Evolutionary conservation across 53 echinoderm and acorn worm species (phyloP).

Genomic region (Crossaster papposus): DNA sequence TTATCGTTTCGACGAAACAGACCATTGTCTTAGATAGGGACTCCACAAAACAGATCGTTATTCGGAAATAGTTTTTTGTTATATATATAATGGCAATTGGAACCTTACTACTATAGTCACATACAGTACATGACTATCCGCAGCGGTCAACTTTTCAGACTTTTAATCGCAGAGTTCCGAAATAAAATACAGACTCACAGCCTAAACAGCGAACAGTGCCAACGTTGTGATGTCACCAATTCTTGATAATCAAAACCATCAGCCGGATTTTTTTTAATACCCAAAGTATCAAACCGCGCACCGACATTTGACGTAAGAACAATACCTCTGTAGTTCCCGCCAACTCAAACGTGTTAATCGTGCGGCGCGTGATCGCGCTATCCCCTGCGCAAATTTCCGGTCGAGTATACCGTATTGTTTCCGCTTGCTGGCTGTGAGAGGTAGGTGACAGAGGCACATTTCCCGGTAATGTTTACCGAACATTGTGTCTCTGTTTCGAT

Average conservation of each 20-base stretch:
- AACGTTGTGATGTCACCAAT: constrained; percentile 32
- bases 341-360: constrained; percentile 18
- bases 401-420: neutral
- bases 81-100: too few relatives aligned
- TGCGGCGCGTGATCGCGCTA: neutral
- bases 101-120: too few relatives aligned
- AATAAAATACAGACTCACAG: neutral
- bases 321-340: constrained; percentile 3
- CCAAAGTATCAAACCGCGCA: neutral
- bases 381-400: neutral
- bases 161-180: neutral
- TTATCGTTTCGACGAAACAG: neutral
- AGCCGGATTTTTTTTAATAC: neutral
- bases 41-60: neutral
- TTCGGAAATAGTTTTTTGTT: too few relatives aligned
- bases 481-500: neutral
- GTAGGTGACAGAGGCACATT: too few relatives aligned
- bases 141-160: neutral
- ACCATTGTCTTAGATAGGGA: neutral
- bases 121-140: too few relatives aligned
- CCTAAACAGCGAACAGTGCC: constrained; percentile 22
- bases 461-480: constrained; percentile 10
- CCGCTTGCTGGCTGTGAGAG: neutral
- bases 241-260: constrained; percentile 35
- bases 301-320: neutral